Evolutionary conservation across 2,797 vertebrate species (phyloP), one percentile per base, ranked within the genome.

Genomic region (Numenius phaeopus): DNA sequence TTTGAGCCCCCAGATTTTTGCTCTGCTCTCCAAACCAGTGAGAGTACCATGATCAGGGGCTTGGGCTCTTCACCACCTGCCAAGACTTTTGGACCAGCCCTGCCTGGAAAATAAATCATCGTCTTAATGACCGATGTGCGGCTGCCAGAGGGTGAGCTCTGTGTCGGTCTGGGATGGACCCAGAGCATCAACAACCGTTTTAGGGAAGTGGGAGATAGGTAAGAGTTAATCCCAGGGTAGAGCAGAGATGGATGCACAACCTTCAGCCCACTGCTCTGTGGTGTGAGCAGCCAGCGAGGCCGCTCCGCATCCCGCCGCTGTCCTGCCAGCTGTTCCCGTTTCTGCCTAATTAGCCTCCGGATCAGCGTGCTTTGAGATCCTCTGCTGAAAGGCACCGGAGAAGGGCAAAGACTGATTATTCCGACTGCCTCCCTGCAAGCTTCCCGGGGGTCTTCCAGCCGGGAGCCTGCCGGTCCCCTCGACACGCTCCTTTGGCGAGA

Each of bases 311-410:
- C 34, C 75, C 3, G 0, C 27, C 3, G 0, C 73, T 75, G 58
- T 71, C 87, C 83, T 61, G n/a, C 88, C 96, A 93, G 91, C 93
- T 95, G 76, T 73, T 96, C 91, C 78, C 14, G 0, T 92, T 83
- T 73, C 90, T 87, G 93, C 84, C 92, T 92, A 71, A 76, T 72
- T 49, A 59, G 78, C 79, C 66, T 47, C 73, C 3, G 26, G 81
- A 50, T 69, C 64, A 1, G 23, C 1, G 37, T 66, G 91, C 90
- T 78, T 50, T 39, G 82, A 80, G 92, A 87, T 81, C 83, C 80
- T 76, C 5, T 0, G 79, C 81, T 89, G 75, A 89, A 94, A 97
- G 94, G 82, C 90, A 83, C 90, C 4, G 1, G 83, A 79, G 92
- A 82, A 90, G 83, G 93, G 83, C 90, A 82, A 47, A 71, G 78